Evolutionary conservation across 2,888 invertebrate species (phyloP), one percentile per base, ranked within the genome.

Genomic region (Lasioglossum zephyrum): DNA sequence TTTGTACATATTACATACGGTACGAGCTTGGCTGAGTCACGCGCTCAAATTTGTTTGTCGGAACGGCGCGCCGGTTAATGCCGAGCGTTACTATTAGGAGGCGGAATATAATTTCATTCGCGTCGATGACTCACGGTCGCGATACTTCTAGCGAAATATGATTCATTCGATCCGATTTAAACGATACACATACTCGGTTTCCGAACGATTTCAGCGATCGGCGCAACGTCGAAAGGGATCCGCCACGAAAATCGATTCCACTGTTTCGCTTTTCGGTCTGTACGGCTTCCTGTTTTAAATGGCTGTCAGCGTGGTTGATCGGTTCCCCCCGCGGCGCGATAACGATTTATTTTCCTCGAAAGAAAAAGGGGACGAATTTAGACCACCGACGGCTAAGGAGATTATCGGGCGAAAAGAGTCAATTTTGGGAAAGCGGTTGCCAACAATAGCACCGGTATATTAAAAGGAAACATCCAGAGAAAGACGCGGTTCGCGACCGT

Each of bases 91-190:
- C 90, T 87, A 88, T 88, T 90, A 86, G 83, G 84, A 79, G 87
- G 84, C 80, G 73, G 85, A 90, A 89, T 89, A 88, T 89, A 90
- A 90, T 90, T 88, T 90, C 90, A 82, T 90, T 90, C 86, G 87
- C 81, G 90, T 90, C 90, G 90, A 88, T 90, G 90, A 90, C 85
- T 90, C 90, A 90, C 76, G 81, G 31, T 53, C 79, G 87, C 72
- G 86, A 88, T 81, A 87, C 86, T 86, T 82, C 70, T 78, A 73
- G 81, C 88, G 81, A 85, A 69, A 87, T 79, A 83, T 85, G 89
- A 89, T 88, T 89, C 89, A 88, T 83, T 87, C 85, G 80, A 77
- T 74, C 60, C 81, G 82, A 74, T 79, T 82, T 85, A 79, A 73
- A 79, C 81, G 81, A 80, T 83, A 85, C 57, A 11, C 57, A 80